These are phyloP conservation scores for Clostera curtula DNA, from an alignment of 2,888 invertebrate genomes.

Conservation along the genomic window DNA sequence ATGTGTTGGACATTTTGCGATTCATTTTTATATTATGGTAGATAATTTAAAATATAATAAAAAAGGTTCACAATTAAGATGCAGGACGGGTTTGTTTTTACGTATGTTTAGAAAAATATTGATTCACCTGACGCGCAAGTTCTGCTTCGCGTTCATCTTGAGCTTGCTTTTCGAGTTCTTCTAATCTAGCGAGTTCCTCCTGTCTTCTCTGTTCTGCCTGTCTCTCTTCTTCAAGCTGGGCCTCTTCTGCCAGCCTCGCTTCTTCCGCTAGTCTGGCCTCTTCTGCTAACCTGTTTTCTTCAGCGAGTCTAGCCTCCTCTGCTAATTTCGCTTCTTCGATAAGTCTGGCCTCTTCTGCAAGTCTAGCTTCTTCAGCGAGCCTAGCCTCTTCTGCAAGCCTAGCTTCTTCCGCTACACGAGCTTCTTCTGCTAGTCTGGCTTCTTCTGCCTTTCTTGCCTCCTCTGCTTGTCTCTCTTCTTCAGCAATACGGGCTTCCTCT, in stretches of 20 bases:
- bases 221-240: slow-evolving; percentile 51
- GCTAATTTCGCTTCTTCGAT: slow-evolving; percentile 63
- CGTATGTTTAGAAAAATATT: neutral
- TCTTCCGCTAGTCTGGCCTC: slow-evolving; percentile 40
- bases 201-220: slow-evolving; percentile 70
- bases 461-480: slow-evolving; percentile 43
- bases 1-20: too few species aligned
- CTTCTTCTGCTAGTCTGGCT: slow-evolving; percentile 58
- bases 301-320: slow-evolving; percentile 60
- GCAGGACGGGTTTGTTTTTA: too few species aligned
- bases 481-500: slow-evolving; percentile 41
- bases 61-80: too few species aligned
- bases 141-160: slow-evolving; percentile 79
- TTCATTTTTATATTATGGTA: too few species aligned
- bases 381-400: slow-evolving; percentile 49
- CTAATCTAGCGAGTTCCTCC: slow-evolving; percentile 71
- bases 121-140: slow-evolving; percentile 77
- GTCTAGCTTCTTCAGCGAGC: slow-evolving; percentile 47
- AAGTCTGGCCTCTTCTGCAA: slow-evolving; percentile 61
- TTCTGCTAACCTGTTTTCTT: slow-evolving; percentile 50
- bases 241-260: slow-evolving; percentile 55
- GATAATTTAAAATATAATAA: too few species aligned
- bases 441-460: slow-evolving; percentile 47
- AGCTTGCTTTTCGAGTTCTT: slow-evolving; percentile 76
- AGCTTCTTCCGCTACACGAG: slow-evolving; percentile 57